Conservation (phyloP, 2,113 vertebrate species). For the Hippotragus niger region DNA sequence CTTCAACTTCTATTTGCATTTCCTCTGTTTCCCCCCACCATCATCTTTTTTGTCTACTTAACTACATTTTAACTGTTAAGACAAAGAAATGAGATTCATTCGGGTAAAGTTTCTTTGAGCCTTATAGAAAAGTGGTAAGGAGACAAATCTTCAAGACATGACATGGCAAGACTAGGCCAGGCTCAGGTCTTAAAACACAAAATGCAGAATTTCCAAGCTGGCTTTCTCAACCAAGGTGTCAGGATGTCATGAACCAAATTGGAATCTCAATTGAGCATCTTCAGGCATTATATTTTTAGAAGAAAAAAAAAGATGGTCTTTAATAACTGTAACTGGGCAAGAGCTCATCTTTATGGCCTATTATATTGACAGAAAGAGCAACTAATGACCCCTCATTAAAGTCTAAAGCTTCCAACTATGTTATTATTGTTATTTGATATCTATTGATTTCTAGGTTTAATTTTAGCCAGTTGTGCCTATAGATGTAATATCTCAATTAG, state of each 20-base stretch:
- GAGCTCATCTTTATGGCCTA: slow-evolving; percentile 71
- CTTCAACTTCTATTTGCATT: neutral
- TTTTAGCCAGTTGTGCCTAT: slow-evolving; percentile 55
- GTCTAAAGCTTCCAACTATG: slow-evolving; percentile 70
- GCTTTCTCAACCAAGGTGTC: slow-evolving; percentile 24
- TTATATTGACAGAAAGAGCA: slow-evolving; percentile 72
- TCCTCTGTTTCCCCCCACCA: neutral
- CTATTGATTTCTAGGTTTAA: slow-evolving; percentile 60
- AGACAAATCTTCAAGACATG: neutral
- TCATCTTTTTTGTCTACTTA: slow-evolving; percentile 29
- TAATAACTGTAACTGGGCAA: slow-evolving; percentile 66
- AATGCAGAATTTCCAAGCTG: neutral
- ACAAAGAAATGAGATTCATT: neutral
- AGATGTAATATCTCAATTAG: slow-evolving; percentile 43
- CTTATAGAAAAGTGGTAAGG: neutral
- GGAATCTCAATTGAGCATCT: slow-evolving; percentile 27
- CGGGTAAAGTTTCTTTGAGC: neutral
- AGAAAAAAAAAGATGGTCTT: slow-evolving; percentile 9
- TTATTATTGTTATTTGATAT: slow-evolving; percentile 74
- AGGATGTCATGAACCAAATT: slow-evolving; percentile 50
- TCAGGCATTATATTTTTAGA: slow-evolving; percentile 40
- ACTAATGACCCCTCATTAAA: slow-evolving; percentile 68
- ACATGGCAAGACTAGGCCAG: neutral
- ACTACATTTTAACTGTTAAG: neutral
- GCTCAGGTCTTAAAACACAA: slow-evolving; percentile 1